These are phyloP conservation scores for Rhynchonycteris naso DNA, from an alignment of 2,797 vertebrate genomes.

Conservation along the genomic window DNA sequence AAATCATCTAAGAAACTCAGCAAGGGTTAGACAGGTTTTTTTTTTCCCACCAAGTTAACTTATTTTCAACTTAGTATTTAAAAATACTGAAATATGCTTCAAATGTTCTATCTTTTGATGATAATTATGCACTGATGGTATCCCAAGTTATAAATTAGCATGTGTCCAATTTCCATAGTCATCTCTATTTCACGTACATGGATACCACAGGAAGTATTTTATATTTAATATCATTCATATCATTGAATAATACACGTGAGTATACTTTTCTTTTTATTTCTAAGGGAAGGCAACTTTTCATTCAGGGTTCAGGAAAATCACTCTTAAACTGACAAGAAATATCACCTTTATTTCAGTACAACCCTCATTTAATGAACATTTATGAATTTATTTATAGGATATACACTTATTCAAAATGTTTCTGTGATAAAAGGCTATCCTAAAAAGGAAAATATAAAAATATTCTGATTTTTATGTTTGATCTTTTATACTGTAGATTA, in stretches of 20 bases:
- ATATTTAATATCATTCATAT: background rate
- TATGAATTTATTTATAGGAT: background rate
- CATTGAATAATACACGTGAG: background rate
- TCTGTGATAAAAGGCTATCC: background rate
- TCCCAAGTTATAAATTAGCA: background rate
- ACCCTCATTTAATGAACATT: background rate
- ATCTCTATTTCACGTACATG: background rate
- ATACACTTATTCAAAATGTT: background rate
- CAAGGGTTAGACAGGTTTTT: background rate
- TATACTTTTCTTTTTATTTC: background rate
- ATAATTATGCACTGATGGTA: background rate
- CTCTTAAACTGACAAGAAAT: background rate
- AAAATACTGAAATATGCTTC: background rate
- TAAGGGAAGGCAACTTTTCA: background rate
- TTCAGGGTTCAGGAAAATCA: conserved; percentile 2
- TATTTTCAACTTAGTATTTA: background rate
- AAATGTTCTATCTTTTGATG: background rate
- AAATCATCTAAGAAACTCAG: background rate
- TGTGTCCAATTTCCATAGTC: background rate
- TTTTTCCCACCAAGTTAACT: background rate
- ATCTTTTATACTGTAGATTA: background rate
- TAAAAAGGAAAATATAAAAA: background rate
- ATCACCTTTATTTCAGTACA: conserved; percentile 14
- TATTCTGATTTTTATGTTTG: conserved; percentile 13
- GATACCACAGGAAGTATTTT: background rate